Base-by-base conservation (phyloP, 2,113 vertebrate genomes). In the Seriola aureovittata region DNA sequence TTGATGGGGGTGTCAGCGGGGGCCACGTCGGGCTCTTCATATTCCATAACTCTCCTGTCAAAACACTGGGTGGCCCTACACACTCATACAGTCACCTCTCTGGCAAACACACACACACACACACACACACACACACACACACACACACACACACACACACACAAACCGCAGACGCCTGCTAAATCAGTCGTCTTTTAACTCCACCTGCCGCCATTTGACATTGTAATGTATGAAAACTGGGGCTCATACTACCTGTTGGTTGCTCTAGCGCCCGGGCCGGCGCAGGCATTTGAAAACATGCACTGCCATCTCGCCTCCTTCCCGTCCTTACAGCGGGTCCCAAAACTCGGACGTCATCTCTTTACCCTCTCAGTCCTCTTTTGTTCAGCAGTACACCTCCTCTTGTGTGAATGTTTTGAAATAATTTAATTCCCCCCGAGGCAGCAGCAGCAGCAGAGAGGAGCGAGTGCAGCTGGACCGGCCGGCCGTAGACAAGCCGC, bases 11-110 rank as follows among this genome's bases (percentile, higher is more conserved):
- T 62, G 84, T 92, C 89, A 86, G 64, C 83, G 16, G 85, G 76
- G 74, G 87, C 78, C 80, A 82, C 86, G 69, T 91, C 81, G 34
- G 69, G 63, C 68, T 93, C 91, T 65, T 94, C 95, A 95, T 95
- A 93, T 90, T 95, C 95, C 95, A 96, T 96, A 82, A 92, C 93
- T 93, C 89, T 90, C 79, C 57, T 62, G 59, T 85, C 85, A 82
- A 36, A 86, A 83, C 82, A 82, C 80, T 32, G 71, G 71, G 52
- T 36, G 81, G 77, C 21, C 90, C 80, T 78, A 5, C 74, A 83
- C 78, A 68, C 69, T 54, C 72, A 84, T 52, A 80, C 78, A 60
- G 80, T 52, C 46, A n/a, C 75, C 52, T 65, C 52, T 42, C 66
- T 16, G 50, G 13, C 57, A 23, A 46, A 29, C 70, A 5, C 42